Evolutionary conservation across 2,888 invertebrate species (phyloP), one percentile per base, ranked within the genome.

Genomic region (Philaethria dido): DNA sequence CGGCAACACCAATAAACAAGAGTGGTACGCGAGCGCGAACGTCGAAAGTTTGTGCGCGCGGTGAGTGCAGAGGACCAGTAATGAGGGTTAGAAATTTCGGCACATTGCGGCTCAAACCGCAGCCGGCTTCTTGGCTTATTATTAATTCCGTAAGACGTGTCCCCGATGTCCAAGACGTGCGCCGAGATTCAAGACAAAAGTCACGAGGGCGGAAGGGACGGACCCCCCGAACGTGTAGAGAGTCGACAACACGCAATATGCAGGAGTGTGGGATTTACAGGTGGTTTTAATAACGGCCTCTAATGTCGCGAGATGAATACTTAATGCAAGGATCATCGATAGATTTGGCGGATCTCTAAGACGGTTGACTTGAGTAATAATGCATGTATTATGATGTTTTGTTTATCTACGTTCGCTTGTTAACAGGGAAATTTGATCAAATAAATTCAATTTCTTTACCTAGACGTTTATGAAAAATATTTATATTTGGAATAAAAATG

Each of bases 151-250:
- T 92, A 92, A 93, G 93, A 93, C 92, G 88, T 92, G 92, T 88
- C 91, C 92, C 92, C 93, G 90, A 93, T 93, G 93, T 93, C 93
- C 93, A 89, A 89, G 92, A 93, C 93, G 93, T 93, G 93, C 83
- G 87, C 92, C 72, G 92, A 88, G 92, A 93, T 91, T 91, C 88
- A 86, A 91, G 90, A 90, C 92, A 92, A 92, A 93, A 93, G 92
- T 92, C 91, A 86, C 83, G 80, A 80, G 86, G 88, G 86, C 86
- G 88, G 89, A 90, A 89, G 89, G 87, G 86, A 78, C 78, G 64
- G 74, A 64, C 77, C 75, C 75, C 80, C 75, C 69, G 78, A 84
- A 91, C 89, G 89, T 88, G 89, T 86, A 82, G 79, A 77, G 88
- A 83, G 84, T 89, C 79, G 81, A 77, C 86, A 87, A 87, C 83